phyloP scores from a whole-genome alignment of 2,888 invertebrate species.

The Suillia variegata region DNA sequence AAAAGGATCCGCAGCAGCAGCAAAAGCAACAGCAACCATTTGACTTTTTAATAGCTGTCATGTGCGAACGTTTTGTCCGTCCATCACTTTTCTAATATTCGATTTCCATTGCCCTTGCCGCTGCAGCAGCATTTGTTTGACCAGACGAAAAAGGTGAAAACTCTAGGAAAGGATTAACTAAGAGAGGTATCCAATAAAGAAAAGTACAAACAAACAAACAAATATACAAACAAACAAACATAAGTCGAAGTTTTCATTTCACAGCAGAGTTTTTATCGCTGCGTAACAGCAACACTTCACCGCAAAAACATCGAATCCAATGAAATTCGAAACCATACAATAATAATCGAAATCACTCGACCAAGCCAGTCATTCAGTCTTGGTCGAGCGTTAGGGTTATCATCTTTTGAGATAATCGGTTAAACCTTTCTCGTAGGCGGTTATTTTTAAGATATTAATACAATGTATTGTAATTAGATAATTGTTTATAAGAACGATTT shows the following conservation, averaged over 20 bases:
- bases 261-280: neutral
- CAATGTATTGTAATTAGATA: too few relatives aligned
- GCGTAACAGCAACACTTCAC: neutral
- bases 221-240: neutral
- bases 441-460: too few relatives aligned
- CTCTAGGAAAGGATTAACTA: conserved; percentile 22
- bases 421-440: too few relatives aligned
- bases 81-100: conserved; percentile 3
- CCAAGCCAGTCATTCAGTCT: conserved; percentile 17
- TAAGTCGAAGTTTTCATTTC: neutral
- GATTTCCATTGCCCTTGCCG: neutral
- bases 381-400: too few relatives aligned
- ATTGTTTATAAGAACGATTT: too few relatives aligned
- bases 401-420: too few relatives aligned
- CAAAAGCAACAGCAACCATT: neutral
- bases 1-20: too few relatives aligned
- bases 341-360: neutral
- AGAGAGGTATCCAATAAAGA: conserved; percentile 3
- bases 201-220: conserved; percentile 9
- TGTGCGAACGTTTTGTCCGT: too few relatives aligned
- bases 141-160: conserved; percentile 9
- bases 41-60: conserved; percentile 23
- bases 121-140: neutral
- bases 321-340: neutral
- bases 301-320: neutral